Evolutionary conservation across 2,113 vertebrate genomes (phyloP).

Genomic region (Tetrao urogallus): DNA sequence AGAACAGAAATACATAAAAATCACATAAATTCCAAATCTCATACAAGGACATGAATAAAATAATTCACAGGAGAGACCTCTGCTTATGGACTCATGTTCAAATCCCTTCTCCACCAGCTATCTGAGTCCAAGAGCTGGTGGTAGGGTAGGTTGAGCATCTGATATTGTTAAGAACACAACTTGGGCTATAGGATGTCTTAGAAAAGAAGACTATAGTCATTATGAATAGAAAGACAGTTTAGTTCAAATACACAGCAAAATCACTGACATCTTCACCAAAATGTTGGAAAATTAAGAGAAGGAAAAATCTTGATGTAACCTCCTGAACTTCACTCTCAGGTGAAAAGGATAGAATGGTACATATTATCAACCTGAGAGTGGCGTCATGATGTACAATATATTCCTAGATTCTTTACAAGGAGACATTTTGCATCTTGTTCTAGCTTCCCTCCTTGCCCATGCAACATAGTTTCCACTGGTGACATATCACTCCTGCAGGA

Average conservation of each 20-base stretch:
- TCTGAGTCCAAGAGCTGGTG: neutral
- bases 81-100: neutral
- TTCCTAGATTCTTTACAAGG: neutral
- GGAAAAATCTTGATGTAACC: neutral
- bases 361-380: neutral
- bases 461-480: neutral
- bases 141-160: neutral
- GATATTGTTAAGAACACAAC: neutral
- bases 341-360: neutral
- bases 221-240: neutral
- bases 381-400: neutral
- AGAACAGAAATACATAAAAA: neutral
- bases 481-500: neutral
- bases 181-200: neutral
- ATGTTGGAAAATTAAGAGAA: neutral
- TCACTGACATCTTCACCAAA: neutral
- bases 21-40: neutral
- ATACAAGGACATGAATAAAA: neutral
- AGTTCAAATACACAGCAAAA: neutral
- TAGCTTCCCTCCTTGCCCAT: neutral
- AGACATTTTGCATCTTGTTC: rapidly evolving
- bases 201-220: neutral
- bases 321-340: neutral
- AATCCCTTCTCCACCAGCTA: neutral
- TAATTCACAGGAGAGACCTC: neutral